These are phyloP conservation scores for Diarsia brunnea DNA, from an alignment of 2,888 invertebrate species.

Conservation along the genomic window DNA sequence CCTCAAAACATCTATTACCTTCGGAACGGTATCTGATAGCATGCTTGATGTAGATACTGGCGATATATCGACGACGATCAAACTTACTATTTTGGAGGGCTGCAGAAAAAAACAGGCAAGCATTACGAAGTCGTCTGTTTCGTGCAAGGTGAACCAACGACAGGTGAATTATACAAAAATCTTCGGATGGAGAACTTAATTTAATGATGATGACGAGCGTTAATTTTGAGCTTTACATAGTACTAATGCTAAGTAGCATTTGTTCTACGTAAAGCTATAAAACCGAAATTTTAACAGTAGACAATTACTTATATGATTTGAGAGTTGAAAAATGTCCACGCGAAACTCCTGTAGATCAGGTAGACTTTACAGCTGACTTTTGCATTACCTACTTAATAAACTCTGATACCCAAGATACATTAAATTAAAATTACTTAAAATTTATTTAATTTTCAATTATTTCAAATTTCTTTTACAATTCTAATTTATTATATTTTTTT, in stretches of 20 bases:
- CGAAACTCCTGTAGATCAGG: background rate
- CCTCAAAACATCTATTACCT: slow-evolving; percentile 89
- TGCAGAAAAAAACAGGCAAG: slow-evolving; percentile 67
- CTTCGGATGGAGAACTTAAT: background rate
- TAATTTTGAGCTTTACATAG: background rate
- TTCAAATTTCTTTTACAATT: too few species aligned
- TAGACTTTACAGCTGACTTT: too few species aligned
- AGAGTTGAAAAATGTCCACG: background rate
- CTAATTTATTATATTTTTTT: too few species aligned
- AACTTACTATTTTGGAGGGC: slow-evolving; percentile 90
- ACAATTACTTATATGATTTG: background rate
- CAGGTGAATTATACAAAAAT: background rate
- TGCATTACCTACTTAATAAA: too few species aligned
- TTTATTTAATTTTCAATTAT: too few species aligned
- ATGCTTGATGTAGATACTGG: slow-evolving; percentile 90
- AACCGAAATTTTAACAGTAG: background rate
- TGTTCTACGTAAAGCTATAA: background rate
- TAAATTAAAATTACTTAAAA: too few species aligned
- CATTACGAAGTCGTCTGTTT: background rate
- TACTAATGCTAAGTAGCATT: background rate
- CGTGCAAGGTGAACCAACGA: background rate
- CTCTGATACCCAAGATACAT: too few species aligned
- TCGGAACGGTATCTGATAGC: slow-evolving; percentile 90
- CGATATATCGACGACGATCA: slow-evolving; percentile 93
- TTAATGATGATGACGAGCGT: background rate